phyloP scores from a whole-genome alignment of 2,113 vertebrate species.

The Arenaria interpres region DNA sequence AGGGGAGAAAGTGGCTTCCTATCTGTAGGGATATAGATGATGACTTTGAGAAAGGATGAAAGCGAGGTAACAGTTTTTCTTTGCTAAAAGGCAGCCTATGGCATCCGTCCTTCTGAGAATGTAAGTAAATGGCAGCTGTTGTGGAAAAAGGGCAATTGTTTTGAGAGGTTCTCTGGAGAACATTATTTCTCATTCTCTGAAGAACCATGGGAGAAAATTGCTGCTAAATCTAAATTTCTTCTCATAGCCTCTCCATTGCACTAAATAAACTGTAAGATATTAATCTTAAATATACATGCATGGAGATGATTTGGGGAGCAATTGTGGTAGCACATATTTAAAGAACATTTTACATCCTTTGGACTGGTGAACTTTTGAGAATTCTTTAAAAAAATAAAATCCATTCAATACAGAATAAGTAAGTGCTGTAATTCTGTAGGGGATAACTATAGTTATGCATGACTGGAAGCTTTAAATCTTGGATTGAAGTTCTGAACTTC shows the following conservation, averaged over 20 bases:
- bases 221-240: not conserved
- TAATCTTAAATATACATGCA: not conserved
- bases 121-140: slow-evolving; percentile 52
- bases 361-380: not conserved
- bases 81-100: slow-evolving; percentile 46
- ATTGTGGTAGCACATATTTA: not conserved
- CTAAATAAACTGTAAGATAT: not conserved
- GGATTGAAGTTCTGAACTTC: not conserved
- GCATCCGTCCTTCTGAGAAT: not conserved
- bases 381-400: not conserved
- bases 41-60: slow-evolving; percentile 52
- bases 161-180: slow-evolving; percentile 27
- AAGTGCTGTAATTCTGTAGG: not conserved
- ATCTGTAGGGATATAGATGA: slow-evolving; percentile 3
- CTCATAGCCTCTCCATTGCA: not conserved
- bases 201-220: not conserved
- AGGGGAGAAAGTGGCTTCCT: slow-evolving; percentile 39
- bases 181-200: not conserved
- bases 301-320: not conserved
- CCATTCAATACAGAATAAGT: not conserved
- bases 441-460: not conserved
- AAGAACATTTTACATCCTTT: not conserved
- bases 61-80: slow-evolving; percentile 11
- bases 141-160: slow-evolving; percentile 27
- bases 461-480: not conserved